phyloP scores from a whole-genome alignment of 2,888 invertebrate genomes.

The Mesorhabditis belari region DNA sequence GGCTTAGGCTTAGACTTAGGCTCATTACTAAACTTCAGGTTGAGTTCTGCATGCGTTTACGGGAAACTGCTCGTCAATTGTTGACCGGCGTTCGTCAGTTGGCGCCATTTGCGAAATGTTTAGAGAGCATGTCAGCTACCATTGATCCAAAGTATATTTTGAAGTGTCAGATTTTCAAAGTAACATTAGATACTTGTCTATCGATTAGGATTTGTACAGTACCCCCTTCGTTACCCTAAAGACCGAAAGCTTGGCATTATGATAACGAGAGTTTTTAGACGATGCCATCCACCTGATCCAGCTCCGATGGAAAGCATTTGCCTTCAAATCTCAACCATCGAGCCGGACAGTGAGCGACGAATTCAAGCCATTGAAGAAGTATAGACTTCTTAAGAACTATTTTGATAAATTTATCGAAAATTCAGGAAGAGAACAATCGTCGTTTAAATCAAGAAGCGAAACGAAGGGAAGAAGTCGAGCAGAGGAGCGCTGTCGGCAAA shows the following conservation, averaged over 20 bases:
- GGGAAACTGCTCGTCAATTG: slow-evolving; percentile 25
- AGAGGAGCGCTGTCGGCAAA: slow-evolving; percentile 16
- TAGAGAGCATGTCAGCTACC: slow-evolving; percentile 30
- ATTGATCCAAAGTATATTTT: slow-evolving; percentile 29
- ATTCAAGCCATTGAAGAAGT: slow-evolving; percentile 31
- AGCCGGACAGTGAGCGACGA: slow-evolving; percentile 52
- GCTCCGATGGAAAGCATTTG: slow-evolving; percentile 53
- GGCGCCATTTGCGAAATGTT: slow-evolving; percentile 26
- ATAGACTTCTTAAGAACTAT: too few relatives aligned
- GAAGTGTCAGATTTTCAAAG: neutral
- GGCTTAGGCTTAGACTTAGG: neutral
- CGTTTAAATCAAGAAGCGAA: slow-evolving; percentile 21
- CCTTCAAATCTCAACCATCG: slow-evolving; percentile 53
- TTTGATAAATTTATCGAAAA: neutral
- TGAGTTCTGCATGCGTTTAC: slow-evolving; percentile 15
- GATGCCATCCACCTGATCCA: slow-evolving; percentile 36
- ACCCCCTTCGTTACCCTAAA: too few relatives aligned
- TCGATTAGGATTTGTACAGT: too few relatives aligned
- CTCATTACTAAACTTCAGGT: slow-evolving; percentile 4
- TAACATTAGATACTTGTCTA: neutral
- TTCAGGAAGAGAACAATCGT: slow-evolving; percentile 32
- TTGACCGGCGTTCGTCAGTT: slow-evolving; percentile 27
- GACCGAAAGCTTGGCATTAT: neutral
- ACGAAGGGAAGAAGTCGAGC: slow-evolving; percentile 20
- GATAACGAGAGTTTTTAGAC: slow-evolving; percentile 9